Conservation (phyloP, 2,113 vertebrate species). For the Anhinga anhinga region DNA sequence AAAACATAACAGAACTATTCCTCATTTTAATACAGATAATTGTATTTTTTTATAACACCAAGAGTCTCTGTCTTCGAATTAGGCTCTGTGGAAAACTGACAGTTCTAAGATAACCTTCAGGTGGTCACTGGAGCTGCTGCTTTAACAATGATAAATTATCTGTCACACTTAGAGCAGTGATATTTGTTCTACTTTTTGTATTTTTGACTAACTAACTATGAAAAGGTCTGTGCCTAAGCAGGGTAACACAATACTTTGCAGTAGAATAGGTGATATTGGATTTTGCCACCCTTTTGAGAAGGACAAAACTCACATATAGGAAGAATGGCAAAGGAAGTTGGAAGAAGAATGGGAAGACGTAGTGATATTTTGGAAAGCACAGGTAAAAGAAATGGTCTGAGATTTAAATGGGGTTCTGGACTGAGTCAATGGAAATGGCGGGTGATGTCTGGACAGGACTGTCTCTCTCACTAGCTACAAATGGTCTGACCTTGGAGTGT, state of each 20-base stretch:
- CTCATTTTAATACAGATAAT: neutral
- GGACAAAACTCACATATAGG: neutral
- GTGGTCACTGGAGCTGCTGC: neutral
- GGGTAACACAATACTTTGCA: neutral
- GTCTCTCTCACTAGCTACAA: neutral
- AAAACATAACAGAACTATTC: neutral
- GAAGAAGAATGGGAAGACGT: neutral
- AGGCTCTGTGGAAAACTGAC: neutral
- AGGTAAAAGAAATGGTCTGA: neutral
- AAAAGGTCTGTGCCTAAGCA: neutral
- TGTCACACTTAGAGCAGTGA: fast-evolving
- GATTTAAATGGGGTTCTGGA: neutral
- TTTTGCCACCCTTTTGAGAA: neutral
- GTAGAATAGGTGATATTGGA: neutral
- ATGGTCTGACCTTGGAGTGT: neutral
- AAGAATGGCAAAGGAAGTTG: neutral
- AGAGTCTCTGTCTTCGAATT: neutral
- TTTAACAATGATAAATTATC: neutral
- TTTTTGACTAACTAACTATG: neutral
- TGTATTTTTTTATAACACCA: neutral
- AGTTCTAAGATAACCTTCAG: neutral
- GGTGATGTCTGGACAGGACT: neutral
- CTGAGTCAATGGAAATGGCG: neutral
- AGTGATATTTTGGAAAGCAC: neutral
- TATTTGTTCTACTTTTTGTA: neutral